A percentile compares a stretch with the other conserved stretches of the same genome.
Conservation (phyloP, 1,140 invertebrate genomes). For the Bombus soroeensis region DNA sequence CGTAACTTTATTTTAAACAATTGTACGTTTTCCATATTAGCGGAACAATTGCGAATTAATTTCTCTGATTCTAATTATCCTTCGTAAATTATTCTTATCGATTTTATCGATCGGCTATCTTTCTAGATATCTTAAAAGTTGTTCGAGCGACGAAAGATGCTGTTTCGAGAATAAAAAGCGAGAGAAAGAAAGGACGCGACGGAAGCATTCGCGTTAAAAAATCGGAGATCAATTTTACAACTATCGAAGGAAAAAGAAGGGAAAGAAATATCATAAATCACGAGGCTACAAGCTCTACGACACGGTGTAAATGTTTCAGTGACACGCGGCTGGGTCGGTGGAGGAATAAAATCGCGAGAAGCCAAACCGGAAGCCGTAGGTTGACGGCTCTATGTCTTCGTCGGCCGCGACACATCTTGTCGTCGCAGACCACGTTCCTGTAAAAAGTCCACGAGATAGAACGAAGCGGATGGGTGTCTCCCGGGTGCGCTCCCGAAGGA, state of each 20-base stretch:
- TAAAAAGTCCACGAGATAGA: constrained; percentile 30
- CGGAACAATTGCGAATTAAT: too few species aligned
- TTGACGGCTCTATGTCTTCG: constrained; percentile 25
- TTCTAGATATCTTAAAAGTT: too few species aligned
- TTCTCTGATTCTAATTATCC: too few species aligned
- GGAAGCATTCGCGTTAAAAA: neutral
- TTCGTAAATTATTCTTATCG: too few species aligned
- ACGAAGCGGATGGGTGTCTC: constrained; percentile 46
- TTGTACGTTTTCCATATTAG: too few species aligned
- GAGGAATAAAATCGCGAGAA: constrained; percentile 32
- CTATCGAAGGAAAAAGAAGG: too few species aligned
- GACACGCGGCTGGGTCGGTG: neutral
- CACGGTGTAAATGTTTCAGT: constrained; percentile 32
- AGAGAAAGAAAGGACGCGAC: neutral
- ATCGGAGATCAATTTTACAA: too few species aligned
- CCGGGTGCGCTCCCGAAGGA: constrained; percentile 35
- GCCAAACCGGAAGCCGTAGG: constrained; percentile 20
- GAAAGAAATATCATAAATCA: neutral
- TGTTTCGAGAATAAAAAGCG: neutral
- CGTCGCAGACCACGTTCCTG: neutral
- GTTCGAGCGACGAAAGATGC: too few species aligned
- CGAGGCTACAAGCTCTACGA: neutral
- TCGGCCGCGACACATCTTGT: constrained; percentile 18
- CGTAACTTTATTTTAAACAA: too few species aligned
- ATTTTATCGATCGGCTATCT: too few species aligned